phyloP scores from a whole-genome alignment of 2,888 invertebrate genomes.

The Pristionchus japonicus region DNA sequence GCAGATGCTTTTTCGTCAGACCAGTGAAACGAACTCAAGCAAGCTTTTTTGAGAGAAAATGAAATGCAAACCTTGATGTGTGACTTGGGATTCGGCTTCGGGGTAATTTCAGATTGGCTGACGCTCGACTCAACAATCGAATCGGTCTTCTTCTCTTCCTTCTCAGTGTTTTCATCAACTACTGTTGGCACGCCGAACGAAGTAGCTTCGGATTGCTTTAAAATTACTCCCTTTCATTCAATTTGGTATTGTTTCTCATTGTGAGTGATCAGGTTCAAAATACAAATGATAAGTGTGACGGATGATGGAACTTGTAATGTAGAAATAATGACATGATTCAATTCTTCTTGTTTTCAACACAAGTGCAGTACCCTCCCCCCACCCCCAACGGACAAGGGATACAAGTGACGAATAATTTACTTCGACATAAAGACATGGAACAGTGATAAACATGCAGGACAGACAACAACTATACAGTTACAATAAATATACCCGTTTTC shows the following conservation, averaged over 20 bases:
- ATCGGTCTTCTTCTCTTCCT: constrained; percentile 10
- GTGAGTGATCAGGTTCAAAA: neutral
- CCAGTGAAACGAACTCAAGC: neutral
- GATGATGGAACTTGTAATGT: too few relatives aligned
- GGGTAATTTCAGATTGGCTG: neutral
- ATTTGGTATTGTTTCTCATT: neutral
- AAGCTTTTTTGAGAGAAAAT: neutral
- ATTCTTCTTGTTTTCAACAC: too few relatives aligned
- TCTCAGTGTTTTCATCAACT: neutral
- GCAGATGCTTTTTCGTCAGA: too few relatives aligned
- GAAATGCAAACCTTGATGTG: neutral
- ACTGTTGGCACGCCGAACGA: neutral
- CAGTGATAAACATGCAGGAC: neutral
- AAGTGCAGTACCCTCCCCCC: too few relatives aligned
- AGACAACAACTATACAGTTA: neutral
- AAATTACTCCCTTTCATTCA: neutral
- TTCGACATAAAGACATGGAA: neutral
- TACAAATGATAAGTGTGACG: too few relatives aligned
- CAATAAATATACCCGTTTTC: constrained; percentile 24
- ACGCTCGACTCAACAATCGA: neutral
- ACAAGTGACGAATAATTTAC: neutral
- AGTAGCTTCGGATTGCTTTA: neutral
- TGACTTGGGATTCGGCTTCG: neutral
- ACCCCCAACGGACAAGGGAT: too few relatives aligned
- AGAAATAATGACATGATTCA: neutral